phyloP scores from a whole-genome alignment of 2,113 vertebrate genomes.

The Isichthys henryi region DNA sequence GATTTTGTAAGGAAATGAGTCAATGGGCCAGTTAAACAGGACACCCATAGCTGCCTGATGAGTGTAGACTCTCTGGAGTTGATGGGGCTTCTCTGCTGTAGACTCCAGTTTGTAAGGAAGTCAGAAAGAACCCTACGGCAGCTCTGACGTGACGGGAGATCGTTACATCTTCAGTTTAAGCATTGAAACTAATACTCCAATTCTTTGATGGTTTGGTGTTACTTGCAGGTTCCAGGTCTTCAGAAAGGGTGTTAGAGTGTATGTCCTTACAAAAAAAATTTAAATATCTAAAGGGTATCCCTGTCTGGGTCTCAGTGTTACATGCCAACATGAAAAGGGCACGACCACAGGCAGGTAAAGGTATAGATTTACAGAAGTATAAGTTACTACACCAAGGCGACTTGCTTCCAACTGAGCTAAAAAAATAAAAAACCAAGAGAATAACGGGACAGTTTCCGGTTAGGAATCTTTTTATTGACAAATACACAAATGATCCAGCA shows the following conservation, averaged over 20 bases:
- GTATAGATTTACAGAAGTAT: background rate
- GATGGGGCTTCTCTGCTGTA: background rate
- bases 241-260: background rate
- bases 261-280: background rate
- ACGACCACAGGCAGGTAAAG: background rate
- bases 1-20: background rate
- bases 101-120: conserved; percentile 12
- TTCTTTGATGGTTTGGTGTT: background rate
- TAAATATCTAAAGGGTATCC: background rate
- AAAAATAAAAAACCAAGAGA: background rate
- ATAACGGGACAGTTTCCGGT: background rate
- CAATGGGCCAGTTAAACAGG: conserved; percentile 20
- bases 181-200: background rate
- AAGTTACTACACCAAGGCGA: background rate
- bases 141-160: background rate
- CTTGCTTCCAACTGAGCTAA: background rate
- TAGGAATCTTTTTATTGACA: conserved; percentile 11
- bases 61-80: background rate
- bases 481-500: conserved; percentile 18
- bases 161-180: background rate
- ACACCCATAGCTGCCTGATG: conserved; percentile 18
- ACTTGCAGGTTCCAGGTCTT: background rate
- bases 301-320: background rate
- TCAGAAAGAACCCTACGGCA: background rate
- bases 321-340: background rate